Conservation (phyloP, 2,113 vertebrate species). For the Xenus cinereus region DNA sequence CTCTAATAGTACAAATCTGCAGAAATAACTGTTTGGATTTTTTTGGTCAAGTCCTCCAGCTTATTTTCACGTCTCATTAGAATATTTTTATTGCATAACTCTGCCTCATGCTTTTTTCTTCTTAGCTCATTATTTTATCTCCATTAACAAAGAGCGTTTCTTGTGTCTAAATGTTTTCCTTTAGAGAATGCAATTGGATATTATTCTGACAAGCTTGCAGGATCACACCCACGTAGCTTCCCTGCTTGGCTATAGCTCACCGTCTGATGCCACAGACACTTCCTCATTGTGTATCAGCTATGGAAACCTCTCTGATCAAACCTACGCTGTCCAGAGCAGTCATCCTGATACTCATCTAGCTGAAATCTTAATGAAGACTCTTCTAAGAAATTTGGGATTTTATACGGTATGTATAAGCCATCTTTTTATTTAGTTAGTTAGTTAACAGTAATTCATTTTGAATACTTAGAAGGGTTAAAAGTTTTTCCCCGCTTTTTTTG, state of each 20-base stretch:
- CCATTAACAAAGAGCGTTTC: background rate
- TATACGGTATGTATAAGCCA: constrained; percentile 85
- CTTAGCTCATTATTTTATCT: background rate
- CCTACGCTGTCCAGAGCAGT: constrained; percentile 74
- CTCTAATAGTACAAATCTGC: background rate
- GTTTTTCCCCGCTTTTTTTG: background rate
- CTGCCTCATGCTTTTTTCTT: background rate
- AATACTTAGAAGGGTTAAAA: background rate
- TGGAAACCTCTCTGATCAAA: constrained; percentile 74
- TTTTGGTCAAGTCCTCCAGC: background rate
- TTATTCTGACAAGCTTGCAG: constrained; percentile 96
- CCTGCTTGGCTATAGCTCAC: constrained; percentile 91
- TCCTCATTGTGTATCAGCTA: constrained; percentile 76
- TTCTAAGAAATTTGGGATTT: constrained; percentile 95
- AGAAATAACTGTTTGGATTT: background rate
- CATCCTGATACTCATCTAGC: constrained; percentile 96
- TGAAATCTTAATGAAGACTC: constrained; percentile 98
- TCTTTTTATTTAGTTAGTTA: background rate
- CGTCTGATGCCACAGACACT: constrained; percentile 84
- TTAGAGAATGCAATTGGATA: constrained; percentile 96
- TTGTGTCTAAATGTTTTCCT: constrained; percentile 16
- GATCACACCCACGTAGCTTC: constrained; percentile 98
- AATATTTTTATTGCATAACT: background rate
- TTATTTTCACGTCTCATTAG: background rate
- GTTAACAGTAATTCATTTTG: background rate